These are phyloP conservation scores for Palythoa grandiflora DNA, from an alignment of 92 coral and sea anemone genomes.

Conservation along the genomic window DNA sequence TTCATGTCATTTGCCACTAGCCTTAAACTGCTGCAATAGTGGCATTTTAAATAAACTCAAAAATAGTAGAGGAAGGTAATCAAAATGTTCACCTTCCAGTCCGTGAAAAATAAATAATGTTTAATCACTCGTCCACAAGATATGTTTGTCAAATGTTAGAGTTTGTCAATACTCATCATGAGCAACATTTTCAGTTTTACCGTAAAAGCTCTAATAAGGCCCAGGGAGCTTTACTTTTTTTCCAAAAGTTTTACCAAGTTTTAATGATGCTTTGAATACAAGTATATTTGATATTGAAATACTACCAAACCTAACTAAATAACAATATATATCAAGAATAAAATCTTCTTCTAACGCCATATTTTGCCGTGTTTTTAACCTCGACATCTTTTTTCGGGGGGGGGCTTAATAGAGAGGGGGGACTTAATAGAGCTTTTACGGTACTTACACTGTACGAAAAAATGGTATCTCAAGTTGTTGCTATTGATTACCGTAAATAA, in stretches of 20 bases:
- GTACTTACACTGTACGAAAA: constrained; percentile 1
- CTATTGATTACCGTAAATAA: constrained; percentile 6
- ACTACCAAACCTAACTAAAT: constrained; percentile 2
- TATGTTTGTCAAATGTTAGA: constrained; percentile 7
- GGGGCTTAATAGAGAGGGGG: constrained; percentile 10
- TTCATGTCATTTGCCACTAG: constrained; percentile 21
- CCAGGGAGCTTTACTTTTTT: constrained; percentile 6
- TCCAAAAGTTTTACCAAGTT: background rate
- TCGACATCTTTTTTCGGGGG: background rate
- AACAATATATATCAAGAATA: too few relatives aligned
- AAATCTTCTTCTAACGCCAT: too few relatives aligned
- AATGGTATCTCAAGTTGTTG: constrained; percentile 6
- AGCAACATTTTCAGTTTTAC: constrained; percentile 22
- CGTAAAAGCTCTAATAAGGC: constrained; percentile 19
- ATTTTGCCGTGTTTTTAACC: too few relatives aligned
- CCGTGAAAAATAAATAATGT: constrained; percentile 3
- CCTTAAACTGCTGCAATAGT: constrained; percentile 8
- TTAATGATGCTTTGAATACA: background rate
- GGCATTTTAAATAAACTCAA: constrained; percentile 5
- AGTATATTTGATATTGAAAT: background rate
- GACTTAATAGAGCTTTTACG: constrained; percentile 10
- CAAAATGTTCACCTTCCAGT: background rate
- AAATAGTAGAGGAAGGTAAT: constrained; percentile 12
- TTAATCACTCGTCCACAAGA: background rate
- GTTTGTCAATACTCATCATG: constrained; percentile 12